These are phyloP conservation scores for Drymonia ruficornis DNA, from an alignment of 2,888 invertebrate species.

Conservation along the genomic window DNA sequence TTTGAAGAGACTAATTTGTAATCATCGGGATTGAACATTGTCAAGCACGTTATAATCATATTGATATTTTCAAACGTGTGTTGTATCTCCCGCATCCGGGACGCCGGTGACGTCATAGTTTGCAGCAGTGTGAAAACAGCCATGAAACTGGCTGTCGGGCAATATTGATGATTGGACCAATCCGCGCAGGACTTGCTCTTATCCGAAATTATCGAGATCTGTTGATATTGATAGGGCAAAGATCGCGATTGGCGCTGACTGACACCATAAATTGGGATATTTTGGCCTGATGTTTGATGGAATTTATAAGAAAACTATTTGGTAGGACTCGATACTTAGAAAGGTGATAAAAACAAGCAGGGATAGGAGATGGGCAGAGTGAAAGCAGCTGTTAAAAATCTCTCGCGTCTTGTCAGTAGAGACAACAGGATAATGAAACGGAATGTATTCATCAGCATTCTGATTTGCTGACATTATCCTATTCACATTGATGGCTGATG, in stretches of 20 bases:
- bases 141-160: conserved; percentile 17
- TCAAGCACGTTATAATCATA: conserved; percentile 3
- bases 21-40: background rate
- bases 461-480: background rate
- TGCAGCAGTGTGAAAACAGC: conserved; percentile 24
- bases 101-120: conserved; percentile 39
- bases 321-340: background rate
- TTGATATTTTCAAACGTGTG: conserved; percentile 31
- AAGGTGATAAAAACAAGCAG: background rate
- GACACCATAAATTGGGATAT: conserved; percentile 16
- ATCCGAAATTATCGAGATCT: conserved; percentile 46
- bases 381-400: background rate
- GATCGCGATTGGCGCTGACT: conserved; percentile 46
- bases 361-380: no score
- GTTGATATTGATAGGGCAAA: conserved; percentile 45
- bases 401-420: background rate
- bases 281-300: background rate
- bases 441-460: background rate
- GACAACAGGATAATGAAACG: background rate
- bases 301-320: no score
- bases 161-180: conserved; percentile 33
- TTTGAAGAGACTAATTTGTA: background rate
- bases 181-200: conserved; percentile 29
- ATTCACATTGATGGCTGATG: background rate
- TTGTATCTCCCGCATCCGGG: conserved; percentile 44